Percentiles rank a stretch among this genome's conserved stretches.
phyloP scores from a whole-genome alignment of 1,140 invertebrate species.

The Drosophila neocordata region DNA sequence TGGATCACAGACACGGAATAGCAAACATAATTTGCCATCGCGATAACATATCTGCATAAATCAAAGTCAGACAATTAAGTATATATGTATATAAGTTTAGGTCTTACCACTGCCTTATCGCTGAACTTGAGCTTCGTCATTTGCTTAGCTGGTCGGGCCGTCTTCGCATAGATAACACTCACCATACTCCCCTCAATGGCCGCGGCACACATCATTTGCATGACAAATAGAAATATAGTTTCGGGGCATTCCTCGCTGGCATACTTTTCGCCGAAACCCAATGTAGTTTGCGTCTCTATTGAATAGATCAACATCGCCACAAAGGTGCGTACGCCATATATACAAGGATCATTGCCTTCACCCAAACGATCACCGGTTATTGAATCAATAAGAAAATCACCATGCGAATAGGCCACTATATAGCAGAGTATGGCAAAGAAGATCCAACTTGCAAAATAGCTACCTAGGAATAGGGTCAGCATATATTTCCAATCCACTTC shows the following conservation, averaged over 20 bases:
- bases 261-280: constrained; percentile 89
- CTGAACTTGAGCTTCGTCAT: constrained; percentile 85
- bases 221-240: constrained; percentile 89
- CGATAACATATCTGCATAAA: constrained; percentile 84
- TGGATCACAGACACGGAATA: constrained; percentile 86
- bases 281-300: constrained; percentile 87
- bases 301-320: constrained; percentile 86
- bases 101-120: constrained; percentile 85
- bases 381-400: constrained; percentile 82
- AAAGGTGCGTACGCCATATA: constrained; percentile 84
- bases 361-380: constrained; percentile 65
- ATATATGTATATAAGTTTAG: background rate
- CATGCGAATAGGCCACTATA: constrained; percentile 83
- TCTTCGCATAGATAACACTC: constrained; percentile 86
- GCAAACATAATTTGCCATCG: constrained; percentile 85
- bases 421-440: constrained; percentile 84
- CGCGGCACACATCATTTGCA: constrained; percentile 85
- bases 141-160: constrained; percentile 84
- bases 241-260: constrained; percentile 93
- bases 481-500: constrained; percentile 86
- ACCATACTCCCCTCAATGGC: constrained; percentile 85
- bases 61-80: constrained; percentile 20
- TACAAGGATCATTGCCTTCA: constrained; percentile 79
- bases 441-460: constrained; percentile 84
- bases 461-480: constrained; percentile 83